Base-by-base conservation (phyloP, 2,888 invertebrate species). In the Halictus ligatus region DNA sequence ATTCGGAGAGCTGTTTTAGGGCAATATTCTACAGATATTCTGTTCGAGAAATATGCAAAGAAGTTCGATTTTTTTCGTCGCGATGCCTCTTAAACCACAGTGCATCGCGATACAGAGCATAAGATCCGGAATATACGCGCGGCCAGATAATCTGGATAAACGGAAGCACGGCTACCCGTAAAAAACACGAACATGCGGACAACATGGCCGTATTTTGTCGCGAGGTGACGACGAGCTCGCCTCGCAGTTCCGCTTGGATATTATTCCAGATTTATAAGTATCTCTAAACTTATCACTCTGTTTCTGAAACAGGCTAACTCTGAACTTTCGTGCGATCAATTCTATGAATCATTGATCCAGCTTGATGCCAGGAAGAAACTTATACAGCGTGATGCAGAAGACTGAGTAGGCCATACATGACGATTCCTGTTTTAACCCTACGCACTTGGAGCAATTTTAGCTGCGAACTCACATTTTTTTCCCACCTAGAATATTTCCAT, bases 131-230 rank as follows among this genome's bases (percentile, higher is more conserved):
- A 79, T 87, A 80, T 82, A 85, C 13, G 25, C n/a, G 82, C 75
- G 46, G 50, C 60, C 67, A 69, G 87, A 84, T 86, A 84, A 86
- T 81, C 77, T 54, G 81, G 86, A 86, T 84, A 69, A 78, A 77
- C 80, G 83, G 71, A 75, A 82, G 72, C 29, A 82, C 79, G 13
- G 25, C 35, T 54, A n/a, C 35, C n/a, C 54, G 43, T 72, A 71
- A 85, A 86, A 78, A 78, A 64, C n/a, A 29, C 7, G 10, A 35
- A 50, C 58, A 35, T n/a, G 15, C 48, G 72, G 10, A 58, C n/a
- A 60, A 50, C 60, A 50, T 1, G 18, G 8, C 60, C 79, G 77
- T 81, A 85, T 79, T 75, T 85, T 54, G 15, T 71, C 48, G 25
- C 60, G 48, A 76, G 74, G 15, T 13, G 5, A 0, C 60, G 2